Evolutionary conservation across 2,888 invertebrate genomes (phyloP).

Genomic region (Eucera pruinosa): DNA sequence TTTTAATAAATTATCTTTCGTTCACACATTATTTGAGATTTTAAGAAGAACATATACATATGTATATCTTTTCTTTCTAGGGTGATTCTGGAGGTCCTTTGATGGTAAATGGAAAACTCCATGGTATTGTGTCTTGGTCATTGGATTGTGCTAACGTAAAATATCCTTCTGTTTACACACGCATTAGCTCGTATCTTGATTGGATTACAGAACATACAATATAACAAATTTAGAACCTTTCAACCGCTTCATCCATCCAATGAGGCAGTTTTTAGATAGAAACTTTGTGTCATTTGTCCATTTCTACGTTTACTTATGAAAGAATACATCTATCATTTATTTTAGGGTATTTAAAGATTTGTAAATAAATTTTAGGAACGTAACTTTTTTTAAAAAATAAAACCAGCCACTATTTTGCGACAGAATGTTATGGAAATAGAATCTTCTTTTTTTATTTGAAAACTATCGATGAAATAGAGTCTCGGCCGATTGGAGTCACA

Average conservation of each 20-base stretch:
- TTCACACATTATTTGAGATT: too few species aligned
- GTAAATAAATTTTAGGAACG: not conserved
- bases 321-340: not conserved
- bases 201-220: constrained; percentile 70
- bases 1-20: constrained; percentile 4
- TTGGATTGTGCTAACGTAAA: constrained; percentile 58
- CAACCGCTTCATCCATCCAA: too few species aligned
- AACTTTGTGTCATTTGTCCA: too few species aligned
- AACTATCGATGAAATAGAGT: not conserved
- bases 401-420: not conserved
- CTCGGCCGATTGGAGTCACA: constrained; percentile 2
- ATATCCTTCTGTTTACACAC: constrained; percentile 75
- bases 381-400: not conserved
- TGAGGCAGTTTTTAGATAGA: too few species aligned
- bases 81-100: constrained; percentile 78
- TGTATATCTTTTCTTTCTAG: constrained; percentile 47
- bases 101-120: constrained; percentile 70
- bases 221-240: constrained; percentile 26
- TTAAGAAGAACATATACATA: not conserved
- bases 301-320: not conserved
- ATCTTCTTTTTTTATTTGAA: not conserved
- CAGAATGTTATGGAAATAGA: not conserved
- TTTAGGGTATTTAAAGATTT: not conserved
- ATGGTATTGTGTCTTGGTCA: constrained; percentile 74
- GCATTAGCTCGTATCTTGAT: constrained; percentile 67